phyloP scores from a whole-genome alignment of 1,140 invertebrate species.

The Nephila pilipes region DNA sequence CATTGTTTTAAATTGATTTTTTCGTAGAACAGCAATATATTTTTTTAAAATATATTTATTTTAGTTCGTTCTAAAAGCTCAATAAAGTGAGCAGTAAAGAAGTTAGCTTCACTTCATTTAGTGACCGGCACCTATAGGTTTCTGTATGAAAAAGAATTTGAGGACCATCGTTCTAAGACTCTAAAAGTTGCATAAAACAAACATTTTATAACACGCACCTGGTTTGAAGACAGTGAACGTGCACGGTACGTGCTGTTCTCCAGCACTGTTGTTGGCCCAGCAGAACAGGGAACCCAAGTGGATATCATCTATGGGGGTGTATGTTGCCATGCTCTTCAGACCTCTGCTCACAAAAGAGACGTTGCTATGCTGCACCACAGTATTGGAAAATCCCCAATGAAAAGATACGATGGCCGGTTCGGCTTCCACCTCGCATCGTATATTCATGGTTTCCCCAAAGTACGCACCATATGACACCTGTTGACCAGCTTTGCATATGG shows the following conservation, averaged over 20 bases:
- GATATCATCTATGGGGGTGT: constrained; percentile 84
- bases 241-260: constrained; percentile 89
- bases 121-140: too few relatives aligned
- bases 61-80: too few relatives aligned
- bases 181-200: too few relatives aligned
- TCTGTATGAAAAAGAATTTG: too few relatives aligned
- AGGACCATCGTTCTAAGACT: too few relatives aligned
- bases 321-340: constrained; percentile 86
- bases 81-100: too few relatives aligned
- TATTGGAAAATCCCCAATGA: constrained; percentile 94
- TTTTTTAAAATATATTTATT: too few relatives aligned
- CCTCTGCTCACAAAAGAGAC: constrained; percentile 79
- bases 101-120: too few relatives aligned
- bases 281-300: constrained; percentile 91
- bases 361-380: constrained; percentile 89
- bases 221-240: constrained; percentile 90
- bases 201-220: constrained; percentile 9
- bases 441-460: constrained; percentile 87
- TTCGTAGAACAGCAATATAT: too few relatives aligned
- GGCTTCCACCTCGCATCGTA: constrained; percentile 91
- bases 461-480: constrained; percentile 90
- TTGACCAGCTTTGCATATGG: constrained; percentile 88
- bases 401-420: constrained; percentile 88
- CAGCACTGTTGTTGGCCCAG: constrained; percentile 91
- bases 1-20: too few relatives aligned